Evolutionary conservation across 2,888 invertebrate genomes (phyloP).

Genomic region (Ecdyonurus torrentis): DNA sequence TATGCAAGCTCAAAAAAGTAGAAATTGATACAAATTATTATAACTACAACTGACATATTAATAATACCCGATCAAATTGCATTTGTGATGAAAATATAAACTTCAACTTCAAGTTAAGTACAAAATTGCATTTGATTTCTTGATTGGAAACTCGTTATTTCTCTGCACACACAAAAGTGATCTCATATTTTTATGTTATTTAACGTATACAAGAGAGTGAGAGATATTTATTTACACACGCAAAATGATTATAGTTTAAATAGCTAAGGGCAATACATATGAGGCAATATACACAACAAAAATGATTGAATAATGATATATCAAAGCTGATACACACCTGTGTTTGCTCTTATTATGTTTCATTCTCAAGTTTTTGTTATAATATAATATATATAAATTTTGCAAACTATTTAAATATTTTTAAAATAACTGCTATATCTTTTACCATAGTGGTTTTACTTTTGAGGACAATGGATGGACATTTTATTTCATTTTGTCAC

Average conservation of each 20-base stretch:
- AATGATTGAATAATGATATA: neutral
- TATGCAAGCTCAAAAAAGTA: too few species aligned
- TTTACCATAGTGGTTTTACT: neutral
- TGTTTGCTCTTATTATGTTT: neutral
- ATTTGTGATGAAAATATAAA: too few species aligned
- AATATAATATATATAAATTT: neutral
- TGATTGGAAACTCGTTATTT: too few species aligned
- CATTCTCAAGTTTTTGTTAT: neutral
- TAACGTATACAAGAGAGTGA: too few species aligned
- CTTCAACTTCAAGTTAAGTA: too few species aligned
- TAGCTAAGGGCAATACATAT: neutral
- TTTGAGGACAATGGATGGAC: neutral
- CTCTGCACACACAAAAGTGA: neutral
- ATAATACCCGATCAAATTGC: too few species aligned
- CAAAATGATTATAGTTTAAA: neutral
- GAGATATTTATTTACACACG: neutral
- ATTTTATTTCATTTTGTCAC: neutral
- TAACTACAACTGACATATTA: too few species aligned
- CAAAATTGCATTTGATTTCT: too few species aligned
- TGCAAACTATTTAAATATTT: neutral
- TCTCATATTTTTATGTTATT: neutral
- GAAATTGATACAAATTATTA: too few species aligned
- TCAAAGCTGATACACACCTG: neutral
- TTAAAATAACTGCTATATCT: neutral
- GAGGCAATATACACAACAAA: too few species aligned